phyloP scores from a whole-genome alignment of 2,113 vertebrate genomes.

The Lepus timidus region DNA sequence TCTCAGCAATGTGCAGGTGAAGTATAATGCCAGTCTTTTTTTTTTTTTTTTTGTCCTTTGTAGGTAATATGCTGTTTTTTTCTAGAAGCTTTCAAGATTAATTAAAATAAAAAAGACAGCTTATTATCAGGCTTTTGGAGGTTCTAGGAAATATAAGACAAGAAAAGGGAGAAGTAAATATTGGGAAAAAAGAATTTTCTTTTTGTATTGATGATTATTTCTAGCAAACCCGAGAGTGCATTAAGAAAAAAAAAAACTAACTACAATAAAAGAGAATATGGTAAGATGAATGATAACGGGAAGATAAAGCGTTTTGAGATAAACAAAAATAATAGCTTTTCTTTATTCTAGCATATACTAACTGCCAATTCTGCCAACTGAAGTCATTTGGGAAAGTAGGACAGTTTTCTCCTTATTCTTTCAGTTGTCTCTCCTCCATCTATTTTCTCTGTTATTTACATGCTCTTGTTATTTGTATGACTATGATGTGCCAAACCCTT shows the following conservation, averaged over 20 bases:
- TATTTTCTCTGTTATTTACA: not conserved
- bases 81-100: not conserved
- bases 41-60: constrained; percentile 8
- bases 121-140: not conserved
- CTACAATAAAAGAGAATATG: not conserved
- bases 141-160: not conserved
- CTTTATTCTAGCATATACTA: not conserved
- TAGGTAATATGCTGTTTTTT: constrained; percentile 31
- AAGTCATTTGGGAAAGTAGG: not conserved
- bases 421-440: not conserved
- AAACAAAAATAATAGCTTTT: constrained; percentile 1
- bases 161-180: constrained; percentile 49
- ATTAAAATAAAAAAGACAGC: constrained; percentile 23
- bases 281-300: not conserved
- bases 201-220: not conserved
- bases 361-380: not conserved
- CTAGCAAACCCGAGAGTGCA: not conserved
- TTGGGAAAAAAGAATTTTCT: constrained; percentile 10
- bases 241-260: not conserved
- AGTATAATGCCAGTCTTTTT: not conserved
- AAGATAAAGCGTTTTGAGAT: constrained; percentile 11
- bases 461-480: not conserved
- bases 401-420: not conserved
- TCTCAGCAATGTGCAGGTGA: not conserved
- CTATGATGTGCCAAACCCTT: not conserved